Conservation (phyloP, 2,888 invertebrate species). For the Scaptomyza tumidula region DNA sequence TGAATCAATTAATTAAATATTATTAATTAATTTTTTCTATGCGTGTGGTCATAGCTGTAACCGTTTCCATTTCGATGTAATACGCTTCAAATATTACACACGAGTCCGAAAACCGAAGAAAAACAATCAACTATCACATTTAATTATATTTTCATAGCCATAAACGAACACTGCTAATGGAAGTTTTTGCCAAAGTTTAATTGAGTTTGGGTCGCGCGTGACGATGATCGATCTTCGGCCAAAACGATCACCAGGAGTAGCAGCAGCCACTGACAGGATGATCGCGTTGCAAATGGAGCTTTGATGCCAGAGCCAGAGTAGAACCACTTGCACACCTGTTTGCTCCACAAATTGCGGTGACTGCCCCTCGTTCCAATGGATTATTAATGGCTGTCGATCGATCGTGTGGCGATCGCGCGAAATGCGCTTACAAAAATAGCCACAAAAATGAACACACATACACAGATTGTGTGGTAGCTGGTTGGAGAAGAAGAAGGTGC, state of each 20-base stretch:
- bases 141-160: constrained; percentile 62
- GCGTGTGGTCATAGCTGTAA: constrained; percentile 25
- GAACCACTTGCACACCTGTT: constrained; percentile 60
- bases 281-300: constrained; percentile 28
- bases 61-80: constrained; percentile 16
- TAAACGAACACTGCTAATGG: constrained; percentile 66
- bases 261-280: constrained; percentile 46
- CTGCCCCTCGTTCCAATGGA: constrained; percentile 63
- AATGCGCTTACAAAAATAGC: constrained; percentile 67
- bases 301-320: not conserved
- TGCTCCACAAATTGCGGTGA: constrained; percentile 48
- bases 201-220: constrained; percentile 66
- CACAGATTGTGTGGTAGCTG: constrained; percentile 17
- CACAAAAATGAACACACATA: constrained; percentile 19
- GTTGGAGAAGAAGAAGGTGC: constrained; percentile 28
- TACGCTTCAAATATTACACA: constrained; percentile 19
- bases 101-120: constrained; percentile 11
- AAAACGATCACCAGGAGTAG: constrained; percentile 30
- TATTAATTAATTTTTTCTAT: constrained; percentile 17
- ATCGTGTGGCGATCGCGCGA: constrained; percentile 67
- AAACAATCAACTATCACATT: constrained; percentile 37
- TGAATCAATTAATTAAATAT: constrained; percentile 16
- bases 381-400: constrained; percentile 82
- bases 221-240: constrained; percentile 69
- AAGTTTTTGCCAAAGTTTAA: constrained; percentile 63